Evolutionary conservation across 2,888 invertebrate species (phyloP), one percentile per base, ranked within the genome.

Genomic region (Pocota personata): DNA sequence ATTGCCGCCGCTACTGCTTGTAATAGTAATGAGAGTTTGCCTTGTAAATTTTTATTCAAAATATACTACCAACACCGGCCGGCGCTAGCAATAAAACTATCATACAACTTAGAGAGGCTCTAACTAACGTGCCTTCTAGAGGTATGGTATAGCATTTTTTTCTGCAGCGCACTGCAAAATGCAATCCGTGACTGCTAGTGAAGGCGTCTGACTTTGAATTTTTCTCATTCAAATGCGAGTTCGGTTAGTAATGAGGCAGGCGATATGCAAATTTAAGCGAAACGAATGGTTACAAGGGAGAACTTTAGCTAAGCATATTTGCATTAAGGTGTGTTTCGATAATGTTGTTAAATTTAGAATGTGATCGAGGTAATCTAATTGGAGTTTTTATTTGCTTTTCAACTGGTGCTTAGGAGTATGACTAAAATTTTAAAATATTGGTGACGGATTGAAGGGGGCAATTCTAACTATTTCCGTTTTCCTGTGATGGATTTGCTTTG

Each of bases 181-280:
- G 69, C 57, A 64, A 71, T 71, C 80, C 84, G 62, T 79, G 84
- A 79, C 79, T 75, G 27, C 50, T 6, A 35, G 66, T 60, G 58
- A 80, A 80, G 71, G 82, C 76, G 80, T 86, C 76, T 86, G 82
- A 86, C 86, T 86, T 86, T 86, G 86, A 86, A 86, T 82, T 82
- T 82, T 67, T 72, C 43, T 52, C 71, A 75, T 84, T 75, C 50
- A 58, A 86, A 86, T 76, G 86, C 62, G 71, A 76, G 43, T 77
- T 67, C 77, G 71, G 77, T 86, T 82, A 58, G 76, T 67, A 82
- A 86, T 86, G 76, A 82, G 80, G 60, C 76, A 80, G 76, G 60
- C 82, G 76, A 73, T 86, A 86, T 86, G 86, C 76, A 86, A 86
- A 86, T 79, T 71, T 35, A 27, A 66, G 43, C 30, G 27, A 48